Evolutionary conservation across 2,797 vertebrate species (phyloP), one percentile per base, ranked within the genome.

Genomic region (Malurus splendens): DNA sequence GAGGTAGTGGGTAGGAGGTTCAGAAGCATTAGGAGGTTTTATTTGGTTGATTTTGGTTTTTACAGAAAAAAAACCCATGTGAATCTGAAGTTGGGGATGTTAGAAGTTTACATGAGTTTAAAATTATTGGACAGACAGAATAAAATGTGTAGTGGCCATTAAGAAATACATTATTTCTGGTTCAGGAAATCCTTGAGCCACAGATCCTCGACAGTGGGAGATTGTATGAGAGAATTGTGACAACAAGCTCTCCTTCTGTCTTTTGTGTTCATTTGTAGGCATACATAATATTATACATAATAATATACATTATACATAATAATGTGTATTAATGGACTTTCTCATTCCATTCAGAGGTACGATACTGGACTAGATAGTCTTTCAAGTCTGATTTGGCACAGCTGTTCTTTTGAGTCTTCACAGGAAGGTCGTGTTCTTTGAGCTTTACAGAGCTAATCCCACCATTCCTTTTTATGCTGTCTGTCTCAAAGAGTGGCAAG

Each of bases 111-210:
- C 4, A 3, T 24, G 51, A 48, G 19, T 47, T 82, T 41, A 66
- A 77, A 64, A 59, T 54, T 5, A 54, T 25, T 51, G n/a, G 19
- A 5, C 25, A 38, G 51, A 39, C 41, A 86, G 18, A 78, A 86
- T 32, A 39, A 64, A 72, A 56, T 1, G 1, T 68, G 7, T 33
- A 1, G 0, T 6, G 9, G 17, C 39, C 12, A 10, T 60, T 75
- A 41, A 67, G 80, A 36, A 65, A 71, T 5, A 18, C 9, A 9
- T 27, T 12, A 1, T 78, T 73, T 79, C 51, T 88, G 36, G 9
- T 23, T 87, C 18, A 52, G 57, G 28, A 83, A 60, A 24, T 71
- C 36, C 22, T 65, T 72, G 42, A 81, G 45, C 13, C 25, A 52
- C 33, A 12, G 28, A 42, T 52, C 23, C 7, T 67, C 45, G 42